These are phyloP conservation scores for Vipera latastei DNA, from an alignment of 2,797 vertebrate species.

Conservation along the genomic window DNA sequence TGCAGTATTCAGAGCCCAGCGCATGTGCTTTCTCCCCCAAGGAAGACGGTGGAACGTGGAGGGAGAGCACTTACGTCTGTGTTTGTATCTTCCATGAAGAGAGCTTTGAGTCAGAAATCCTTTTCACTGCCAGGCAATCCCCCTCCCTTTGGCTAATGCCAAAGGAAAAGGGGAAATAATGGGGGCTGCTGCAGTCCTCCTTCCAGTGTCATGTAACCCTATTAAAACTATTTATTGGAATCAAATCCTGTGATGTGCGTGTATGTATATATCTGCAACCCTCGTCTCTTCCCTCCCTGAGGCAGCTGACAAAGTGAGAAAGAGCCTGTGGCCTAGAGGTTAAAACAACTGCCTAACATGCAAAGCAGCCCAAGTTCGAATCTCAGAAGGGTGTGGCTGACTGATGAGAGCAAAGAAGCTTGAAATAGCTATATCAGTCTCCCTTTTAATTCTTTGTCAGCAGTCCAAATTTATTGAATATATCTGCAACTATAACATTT, in stretches of 20 bases:
- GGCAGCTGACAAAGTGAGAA: too few relatives aligned
- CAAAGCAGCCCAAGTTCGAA: too few relatives aligned
- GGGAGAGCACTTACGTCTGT: conserved; percentile 29
- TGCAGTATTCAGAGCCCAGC: conserved; percentile 9
- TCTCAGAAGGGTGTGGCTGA: too few relatives aligned
- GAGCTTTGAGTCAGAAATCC: conserved; percentile 63
- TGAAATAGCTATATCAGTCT: too few relatives aligned
- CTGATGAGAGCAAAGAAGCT: too few relatives aligned
- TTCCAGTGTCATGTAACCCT: conserved; percentile 58
- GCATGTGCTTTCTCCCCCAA: conserved; percentile 36
- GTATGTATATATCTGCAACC: neutral
- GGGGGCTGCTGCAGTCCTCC: conserved; percentile 45
- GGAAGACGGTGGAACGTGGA: conserved; percentile 7
- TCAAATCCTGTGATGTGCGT: conserved; percentile 14
- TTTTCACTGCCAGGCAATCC: conserved; percentile 24
- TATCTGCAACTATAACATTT: neutral
- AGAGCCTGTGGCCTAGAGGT: too few relatives aligned
- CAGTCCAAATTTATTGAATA: neutral
- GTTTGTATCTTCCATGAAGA: conserved; percentile 78
- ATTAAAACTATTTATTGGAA: conserved; percentile 79
- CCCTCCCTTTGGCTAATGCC: conserved; percentile 13
- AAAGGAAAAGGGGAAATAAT: conserved; percentile 45
- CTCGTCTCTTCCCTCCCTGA: too few relatives aligned
- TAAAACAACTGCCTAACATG: too few relatives aligned
- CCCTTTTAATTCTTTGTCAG: too few relatives aligned